Evolutionary conservation across 2,888 invertebrate species (phyloP).

Genomic region (Habroteleia sp.): DNA sequence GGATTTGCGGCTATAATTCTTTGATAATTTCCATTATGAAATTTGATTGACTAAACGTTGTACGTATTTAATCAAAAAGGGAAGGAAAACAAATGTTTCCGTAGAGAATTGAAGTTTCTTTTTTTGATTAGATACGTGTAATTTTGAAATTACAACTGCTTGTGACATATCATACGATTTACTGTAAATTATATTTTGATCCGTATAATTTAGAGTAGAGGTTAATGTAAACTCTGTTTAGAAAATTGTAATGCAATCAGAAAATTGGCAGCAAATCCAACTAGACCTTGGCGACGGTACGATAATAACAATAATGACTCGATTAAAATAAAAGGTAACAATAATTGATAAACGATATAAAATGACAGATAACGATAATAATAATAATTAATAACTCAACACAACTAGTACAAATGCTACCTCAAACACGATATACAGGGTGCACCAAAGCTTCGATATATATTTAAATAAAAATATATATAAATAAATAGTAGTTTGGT

Average conservation of each 20-base stretch:
- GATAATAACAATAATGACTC: conserved; percentile 53
- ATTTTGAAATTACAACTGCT: too few species aligned
- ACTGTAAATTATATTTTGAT: too few species aligned
- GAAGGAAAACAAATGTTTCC: too few species aligned
- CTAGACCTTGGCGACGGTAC: conserved; percentile 31
- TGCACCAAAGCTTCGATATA: conserved; percentile 74
- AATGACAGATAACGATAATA: conserved; percentile 29
- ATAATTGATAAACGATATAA: conserved; percentile 52
- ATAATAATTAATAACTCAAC: conserved; percentile 70
- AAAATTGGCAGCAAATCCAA: conserved; percentile 33
- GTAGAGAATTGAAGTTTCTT: too few species aligned
- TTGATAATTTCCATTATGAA: too few species aligned
- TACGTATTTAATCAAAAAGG: too few species aligned
- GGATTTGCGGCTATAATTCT: conserved; percentile 37
- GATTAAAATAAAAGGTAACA: conserved; percentile 51
- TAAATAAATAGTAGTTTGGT: conserved; percentile 12
- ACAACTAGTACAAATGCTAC: conserved; percentile 80
- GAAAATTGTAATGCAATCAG: not conserved
- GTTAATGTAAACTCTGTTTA: too few species aligned
- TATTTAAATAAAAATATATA: conserved; percentile 68
- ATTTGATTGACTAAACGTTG: too few species aligned
- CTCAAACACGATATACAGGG: conserved; percentile 80
- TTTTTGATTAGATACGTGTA: too few species aligned
- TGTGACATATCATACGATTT: too few species aligned
- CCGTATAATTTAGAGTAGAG: too few species aligned